Evolutionary conservation across 2,113 vertebrate species (phyloP), one percentile per base, ranked within the genome.

Genomic region (Rynchops niger): DNA sequence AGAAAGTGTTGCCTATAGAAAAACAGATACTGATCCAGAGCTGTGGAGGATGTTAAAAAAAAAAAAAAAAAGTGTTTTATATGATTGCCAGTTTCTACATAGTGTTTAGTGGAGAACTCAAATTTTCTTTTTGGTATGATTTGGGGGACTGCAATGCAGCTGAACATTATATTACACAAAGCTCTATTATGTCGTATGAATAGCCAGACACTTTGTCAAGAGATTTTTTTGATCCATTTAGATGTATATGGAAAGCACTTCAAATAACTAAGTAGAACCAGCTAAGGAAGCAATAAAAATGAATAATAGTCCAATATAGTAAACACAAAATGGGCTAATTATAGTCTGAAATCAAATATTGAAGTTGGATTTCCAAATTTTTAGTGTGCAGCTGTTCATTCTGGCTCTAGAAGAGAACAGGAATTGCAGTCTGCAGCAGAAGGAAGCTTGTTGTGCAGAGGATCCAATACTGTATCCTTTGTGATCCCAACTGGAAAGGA

Each of bases 281-380:
- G 90, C 91, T 94, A 97, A 97, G 94, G 94, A 97, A 97, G 89
- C 74, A 80, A 87, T 91, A 82, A 89, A 95, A 91, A 95, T 78
- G 81, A 96, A 63, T 88, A 93, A 95, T 81, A 86, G 79, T 74
- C 79, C 79, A 71, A 43, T 81, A 66, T 93, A 97, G 97, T 97
- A 97, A 96, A 94, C 87, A 95, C 50, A 85, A 93, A 95, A 93
- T 90, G 84, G 95, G 84, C 95, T 97, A 96, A 96, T 97, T 96
- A 94, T 91, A 91, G 86, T 71, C 45, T 91, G 91, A 95, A 93
- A 96, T 96, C 42, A 95, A 96, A 95, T 90, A 96, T 88, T 97
- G 78, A 96, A 95, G 89, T 94, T 97, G 50, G 71, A 95, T 96
- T 97, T 97, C 96, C 93, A 95, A 95, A 86, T 97, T 96, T 94